Evolutionary conservation across 2,113 vertebrate genomes (phyloP).

Genomic region (Labeo rohita): DNA sequence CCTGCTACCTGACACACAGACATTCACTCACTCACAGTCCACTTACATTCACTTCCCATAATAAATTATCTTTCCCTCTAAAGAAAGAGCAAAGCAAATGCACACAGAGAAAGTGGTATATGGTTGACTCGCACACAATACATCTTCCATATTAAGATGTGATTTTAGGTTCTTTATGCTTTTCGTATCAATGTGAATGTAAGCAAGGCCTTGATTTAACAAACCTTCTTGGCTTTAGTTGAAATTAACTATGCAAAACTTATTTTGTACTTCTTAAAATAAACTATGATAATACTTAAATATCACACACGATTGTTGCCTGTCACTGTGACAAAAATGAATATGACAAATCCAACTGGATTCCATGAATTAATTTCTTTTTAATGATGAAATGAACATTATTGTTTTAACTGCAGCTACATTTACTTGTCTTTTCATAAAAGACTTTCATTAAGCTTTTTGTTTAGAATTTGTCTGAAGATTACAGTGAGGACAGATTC

Average conservation of each 20-base stretch:
- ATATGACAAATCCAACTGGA: background rate
- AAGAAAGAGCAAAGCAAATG: slow-evolving; percentile 60
- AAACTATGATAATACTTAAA: slow-evolving; percentile 14
- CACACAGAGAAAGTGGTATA: slow-evolving; percentile 50
- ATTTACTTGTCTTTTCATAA: background rate
- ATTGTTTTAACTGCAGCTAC: background rate
- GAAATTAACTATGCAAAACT: slow-evolving; percentile 16
- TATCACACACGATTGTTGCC: slow-evolving; percentile 6
- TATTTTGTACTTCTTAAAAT: slow-evolving; percentile 11
- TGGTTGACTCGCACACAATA: slow-evolving; percentile 43
- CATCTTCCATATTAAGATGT: slow-evolving; percentile 17
- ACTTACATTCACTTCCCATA: slow-evolving; percentile 63
- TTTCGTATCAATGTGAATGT: background rate
- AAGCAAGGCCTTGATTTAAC: slow-evolving; percentile 22
- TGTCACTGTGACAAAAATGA: background rate
- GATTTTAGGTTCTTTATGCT: background rate
- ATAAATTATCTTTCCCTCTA: slow-evolving; percentile 74
- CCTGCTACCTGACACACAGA: slow-evolving; percentile 45
- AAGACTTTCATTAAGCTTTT: background rate
- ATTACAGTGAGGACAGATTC: background rate
- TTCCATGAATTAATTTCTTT: background rate
- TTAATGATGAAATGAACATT: background rate
- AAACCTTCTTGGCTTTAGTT: background rate
- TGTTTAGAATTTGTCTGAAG: background rate
- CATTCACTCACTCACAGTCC: slow-evolving; percentile 51